Conservation (phyloP, 2,888 invertebrate genomes). For the Cetonia aurata region DNA sequence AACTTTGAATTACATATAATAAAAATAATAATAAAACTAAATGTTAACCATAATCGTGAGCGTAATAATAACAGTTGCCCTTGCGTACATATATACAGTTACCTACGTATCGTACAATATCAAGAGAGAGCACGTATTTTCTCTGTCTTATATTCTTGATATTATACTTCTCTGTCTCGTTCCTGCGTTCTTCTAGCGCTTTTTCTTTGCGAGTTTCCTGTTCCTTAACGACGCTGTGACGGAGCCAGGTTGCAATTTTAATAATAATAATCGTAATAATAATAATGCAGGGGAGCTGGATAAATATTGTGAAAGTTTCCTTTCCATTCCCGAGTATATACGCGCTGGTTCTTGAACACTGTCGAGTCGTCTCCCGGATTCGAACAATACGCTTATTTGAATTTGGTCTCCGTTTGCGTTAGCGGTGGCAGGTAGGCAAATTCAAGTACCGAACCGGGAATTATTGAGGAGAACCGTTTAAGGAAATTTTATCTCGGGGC, state of each 20-base stretch:
- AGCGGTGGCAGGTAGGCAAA: too few species aligned
- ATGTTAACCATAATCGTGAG: conserved; percentile 64
- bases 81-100: conserved; percentile 51
- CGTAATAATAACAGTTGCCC: conserved; percentile 61
- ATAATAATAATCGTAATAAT: conserved; percentile 12
- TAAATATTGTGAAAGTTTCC: conserved; percentile 22
- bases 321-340: conserved; percentile 1
- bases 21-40: conserved; percentile 64
- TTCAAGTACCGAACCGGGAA: too few species aligned
- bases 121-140: not conserved
- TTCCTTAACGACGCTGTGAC: conserved; percentile 11
- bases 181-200: not conserved
- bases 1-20: conserved; percentile 65
- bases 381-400: conserved; percentile 36
- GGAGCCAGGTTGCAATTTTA: conserved; percentile 23
- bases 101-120: conserved; percentile 11
- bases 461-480: too few species aligned
- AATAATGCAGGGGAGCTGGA: not conserved
- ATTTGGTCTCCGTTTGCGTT: not conserved
- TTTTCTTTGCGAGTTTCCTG: conserved; percentile 11
- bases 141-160: not conserved
- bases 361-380: conserved; percentile 7
- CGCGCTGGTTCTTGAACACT: not conserved
- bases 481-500: too few species aligned
- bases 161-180: conserved; percentile 12